Evolutionary conservation across 1,140 invertebrate genomes (phyloP).

Genomic region (Stenopsyche tienmushanensis): DNA sequence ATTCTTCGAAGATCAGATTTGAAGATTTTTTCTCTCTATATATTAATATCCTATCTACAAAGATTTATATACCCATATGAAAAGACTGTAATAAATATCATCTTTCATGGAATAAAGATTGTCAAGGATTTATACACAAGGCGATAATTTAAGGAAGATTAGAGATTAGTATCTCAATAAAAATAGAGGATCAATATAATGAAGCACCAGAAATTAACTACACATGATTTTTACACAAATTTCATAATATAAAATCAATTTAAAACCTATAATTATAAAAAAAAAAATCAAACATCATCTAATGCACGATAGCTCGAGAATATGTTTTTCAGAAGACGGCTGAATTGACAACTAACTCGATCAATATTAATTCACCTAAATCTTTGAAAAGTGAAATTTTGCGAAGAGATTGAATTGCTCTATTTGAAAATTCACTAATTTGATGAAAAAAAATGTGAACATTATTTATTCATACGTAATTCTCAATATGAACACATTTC

Average conservation of each 20-base stretch:
- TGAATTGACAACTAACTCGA: too few relatives aligned
- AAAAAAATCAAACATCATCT: too few relatives aligned
- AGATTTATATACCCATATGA: conserved; percentile 15
- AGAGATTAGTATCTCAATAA: conserved; percentile 16
- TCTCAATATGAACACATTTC: too few relatives aligned
- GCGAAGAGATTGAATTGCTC: too few relatives aligned
- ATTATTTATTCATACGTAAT: too few relatives aligned
- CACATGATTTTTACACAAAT: too few relatives aligned
- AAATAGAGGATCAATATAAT: conserved; percentile 11
- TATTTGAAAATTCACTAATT: too few relatives aligned
- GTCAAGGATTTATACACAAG: conserved; percentile 30
- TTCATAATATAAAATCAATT: not conserved
- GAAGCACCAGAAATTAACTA: conserved; percentile 10
- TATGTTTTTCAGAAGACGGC: too few relatives aligned
- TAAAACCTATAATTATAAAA: conserved; percentile 13
- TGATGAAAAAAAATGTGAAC: too few relatives aligned
- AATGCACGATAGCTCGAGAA: too few relatives aligned
- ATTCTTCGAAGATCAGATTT: conserved; percentile 8
- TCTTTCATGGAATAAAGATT: conserved; percentile 17
- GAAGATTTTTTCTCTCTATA: not conserved
- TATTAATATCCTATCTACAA: conserved; percentile 1
- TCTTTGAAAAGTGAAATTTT: too few relatives aligned
- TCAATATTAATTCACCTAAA: too few relatives aligned
- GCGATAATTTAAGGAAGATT: conserved; percentile 23
- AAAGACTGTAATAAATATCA: not conserved